Evolutionary conservation across 2,113 vertebrate genomes (phyloP), one percentile per base, ranked within the genome.

Genomic region (Dipodomys stephensi): DNA sequence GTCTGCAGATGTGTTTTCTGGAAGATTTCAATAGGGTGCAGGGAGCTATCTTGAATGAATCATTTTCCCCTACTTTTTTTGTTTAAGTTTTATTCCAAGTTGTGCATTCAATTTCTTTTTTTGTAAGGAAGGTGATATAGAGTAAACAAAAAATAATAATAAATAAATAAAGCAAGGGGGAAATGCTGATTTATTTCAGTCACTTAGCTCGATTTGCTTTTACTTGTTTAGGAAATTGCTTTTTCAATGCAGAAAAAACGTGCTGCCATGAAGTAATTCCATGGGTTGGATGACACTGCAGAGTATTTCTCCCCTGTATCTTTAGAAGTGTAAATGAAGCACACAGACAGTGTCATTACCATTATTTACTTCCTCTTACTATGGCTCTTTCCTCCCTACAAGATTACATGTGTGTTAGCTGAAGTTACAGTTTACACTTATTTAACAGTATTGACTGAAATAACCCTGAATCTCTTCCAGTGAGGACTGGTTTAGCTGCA

Each of bases 391-490:
- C 83, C 82, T 92, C 86, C 87, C 96, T 96, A 94, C 71, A 88
- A 92, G 92, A 97, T 97, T 97, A 96, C 80, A 76, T 96, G 94
- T 96, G 74, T 0, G 0, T 84, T 97, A 97, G 97, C 87, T 65
- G 83, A 96, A 97, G 91, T 86, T 87, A 92, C 94, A 95, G 60
- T 97, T 98, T 97, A 92, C 69, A 97, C 95, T 98, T 98, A 98
- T 96, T 98, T 98, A 98, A 98, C 84, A 92, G 74, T 96, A 98
- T 97, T 97, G 97, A 98, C 96, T 98, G 85, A 96, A 98, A 96
- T 95, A 97, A 96, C 88, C 87, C 85, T 94, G 96, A 97, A 96
- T 97, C 95, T 97, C 91, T 96, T 97, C 97, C 96, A 96, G 87
- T 94, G 93, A 94, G 95, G 84, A 94, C 95, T 97, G 97, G 96